Conservation (phyloP, 1,140 invertebrate genomes). For the Pemphigus obesinymphae region DNA sequence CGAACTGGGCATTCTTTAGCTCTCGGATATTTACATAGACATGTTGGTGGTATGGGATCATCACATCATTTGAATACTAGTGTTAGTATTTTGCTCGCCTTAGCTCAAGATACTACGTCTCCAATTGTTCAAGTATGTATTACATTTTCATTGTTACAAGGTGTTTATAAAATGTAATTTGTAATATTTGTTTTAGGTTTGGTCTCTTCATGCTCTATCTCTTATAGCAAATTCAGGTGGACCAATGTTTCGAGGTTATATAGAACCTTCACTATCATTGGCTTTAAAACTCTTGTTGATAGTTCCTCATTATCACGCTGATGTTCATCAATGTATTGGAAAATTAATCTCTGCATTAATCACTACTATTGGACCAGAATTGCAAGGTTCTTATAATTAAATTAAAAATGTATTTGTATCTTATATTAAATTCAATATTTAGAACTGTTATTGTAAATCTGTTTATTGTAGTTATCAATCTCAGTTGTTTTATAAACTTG, state of each 20-base stretch:
- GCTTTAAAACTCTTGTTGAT: constrained; percentile 83
- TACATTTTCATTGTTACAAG: not conserved
- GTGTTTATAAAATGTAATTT: not conserved
- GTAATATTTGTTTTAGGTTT: constrained; percentile 62
- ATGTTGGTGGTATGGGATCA: constrained; percentile 85
- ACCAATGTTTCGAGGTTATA: constrained; percentile 95
- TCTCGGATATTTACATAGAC: constrained; percentile 84
- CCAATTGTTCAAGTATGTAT: constrained; percentile 75
- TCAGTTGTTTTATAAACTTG: too few relatives aligned
- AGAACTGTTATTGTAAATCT: too few relatives aligned
- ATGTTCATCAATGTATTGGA: constrained; percentile 92
- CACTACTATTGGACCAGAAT: constrained; percentile 95
- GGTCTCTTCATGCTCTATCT: constrained; percentile 91
- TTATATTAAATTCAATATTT: too few relatives aligned
- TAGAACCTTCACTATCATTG: constrained; percentile 86
- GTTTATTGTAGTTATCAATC: too few relatives aligned
- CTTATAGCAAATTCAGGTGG: constrained; percentile 96
- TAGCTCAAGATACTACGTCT: constrained; percentile 88
- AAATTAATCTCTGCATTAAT: constrained; percentile 89
- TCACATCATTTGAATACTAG: constrained; percentile 88
- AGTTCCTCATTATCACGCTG: constrained; percentile 82
- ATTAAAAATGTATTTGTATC: too few relatives aligned
- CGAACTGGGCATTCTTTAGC: constrained; percentile 89
- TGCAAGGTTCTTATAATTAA: constrained; percentile 66
- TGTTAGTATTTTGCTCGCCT: constrained; percentile 86